These are phyloP conservation scores for Salvelinus namaycush DNA, from an alignment of 2,113 vertebrate genomes.

Conservation along the genomic window DNA sequence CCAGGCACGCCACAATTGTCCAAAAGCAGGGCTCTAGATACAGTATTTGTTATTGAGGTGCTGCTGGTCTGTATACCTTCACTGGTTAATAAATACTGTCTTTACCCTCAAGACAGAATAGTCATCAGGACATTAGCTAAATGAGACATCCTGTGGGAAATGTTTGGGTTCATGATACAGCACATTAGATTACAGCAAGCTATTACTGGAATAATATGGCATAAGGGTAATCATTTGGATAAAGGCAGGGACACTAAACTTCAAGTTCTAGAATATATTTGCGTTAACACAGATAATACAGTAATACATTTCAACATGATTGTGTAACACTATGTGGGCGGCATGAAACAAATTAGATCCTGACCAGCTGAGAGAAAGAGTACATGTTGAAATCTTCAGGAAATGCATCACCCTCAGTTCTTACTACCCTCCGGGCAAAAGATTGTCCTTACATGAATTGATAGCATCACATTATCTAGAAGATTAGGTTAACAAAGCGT, in stretches of 20 bases:
- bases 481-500: too few relatives aligned
- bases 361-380: slow-evolving; percentile 55
- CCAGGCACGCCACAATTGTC: too few relatives aligned
- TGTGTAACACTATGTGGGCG: slow-evolving; percentile 56
- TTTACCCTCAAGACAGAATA: slow-evolving; percentile 9
- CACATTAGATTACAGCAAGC: too few relatives aligned
- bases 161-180: slow-evolving; percentile 6
- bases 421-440: slow-evolving; percentile 54
- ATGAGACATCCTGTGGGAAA: neutral
- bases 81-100: slow-evolving; percentile 28
- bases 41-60: too few relatives aligned
- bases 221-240: neutral
- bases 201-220: neutral
- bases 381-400: slow-evolving; percentile 49
- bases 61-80: neutral
- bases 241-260: neutral
- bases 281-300: slow-evolving; percentile 18
- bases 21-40: too few relatives aligned
- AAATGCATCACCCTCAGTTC: slow-evolving; percentile 47
- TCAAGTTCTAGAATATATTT: slow-evolving; percentile 18
- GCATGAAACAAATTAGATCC: slow-evolving; percentile 27
- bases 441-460: slow-evolving; percentile 60
- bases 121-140: neutral
- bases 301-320: slow-evolving; percentile 30
- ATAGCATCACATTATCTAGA: slow-evolving; percentile 31